phyloP scores from a whole-genome alignment of 2,797 vertebrate genomes.

The Masticophis lateralis region DNA sequence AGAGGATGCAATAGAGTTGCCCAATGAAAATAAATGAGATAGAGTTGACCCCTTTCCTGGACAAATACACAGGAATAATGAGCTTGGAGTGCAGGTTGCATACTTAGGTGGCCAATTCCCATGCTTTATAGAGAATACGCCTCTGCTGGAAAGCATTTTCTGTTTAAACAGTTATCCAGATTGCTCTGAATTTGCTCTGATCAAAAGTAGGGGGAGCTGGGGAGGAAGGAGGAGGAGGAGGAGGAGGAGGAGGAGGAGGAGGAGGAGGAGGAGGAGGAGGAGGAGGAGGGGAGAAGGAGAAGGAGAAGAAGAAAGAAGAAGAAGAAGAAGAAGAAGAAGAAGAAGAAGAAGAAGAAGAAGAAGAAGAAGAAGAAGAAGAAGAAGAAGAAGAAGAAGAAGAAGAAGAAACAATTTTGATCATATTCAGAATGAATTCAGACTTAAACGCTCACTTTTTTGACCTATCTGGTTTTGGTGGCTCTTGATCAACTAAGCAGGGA shows the following conservation, averaged over 20 bases:
- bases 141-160: background rate
- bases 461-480: background rate
- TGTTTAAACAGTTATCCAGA: background rate
- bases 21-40: background rate
- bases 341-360: too few species aligned
- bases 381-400: too few species aligned
- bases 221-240: background rate
- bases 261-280: rapidly evolving
- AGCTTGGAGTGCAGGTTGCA: background rate
- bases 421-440: background rate
- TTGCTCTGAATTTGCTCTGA: background rate
- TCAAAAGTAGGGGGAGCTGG: background rate
- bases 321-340: too few species aligned
- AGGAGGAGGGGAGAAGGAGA: too few species aligned
- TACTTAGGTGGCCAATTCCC: background rate
- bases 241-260: too few species aligned
- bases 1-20: background rate
- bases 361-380: too few species aligned
- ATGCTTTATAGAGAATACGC: background rate
- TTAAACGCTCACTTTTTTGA: background rate
- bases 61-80: background rate
- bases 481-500: background rate
- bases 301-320: too few species aligned
- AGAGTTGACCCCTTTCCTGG: background rate
- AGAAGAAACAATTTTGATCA: background rate